Conservation (phyloP, 1,140 invertebrate genomes). For the Conopomorpha cramerella region DNA sequence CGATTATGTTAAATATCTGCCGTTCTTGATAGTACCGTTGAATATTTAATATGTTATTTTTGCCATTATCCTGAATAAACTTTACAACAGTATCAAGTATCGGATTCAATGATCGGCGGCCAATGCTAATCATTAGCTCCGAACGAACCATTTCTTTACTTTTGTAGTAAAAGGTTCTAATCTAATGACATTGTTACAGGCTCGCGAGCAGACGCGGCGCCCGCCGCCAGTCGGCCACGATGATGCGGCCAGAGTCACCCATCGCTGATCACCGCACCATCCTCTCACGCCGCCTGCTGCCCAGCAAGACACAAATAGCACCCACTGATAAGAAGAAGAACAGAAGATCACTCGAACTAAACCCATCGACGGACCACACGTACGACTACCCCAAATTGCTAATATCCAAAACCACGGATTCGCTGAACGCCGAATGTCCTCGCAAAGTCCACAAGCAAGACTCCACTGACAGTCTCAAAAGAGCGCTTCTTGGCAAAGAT, state of each 20-base stretch:
- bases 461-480: constrained; percentile 45
- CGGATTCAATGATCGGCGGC: no score
- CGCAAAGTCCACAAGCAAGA: constrained; percentile 44
- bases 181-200: constrained; percentile 32
- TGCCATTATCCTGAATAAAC: no score
- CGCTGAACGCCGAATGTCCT: constrained; percentile 44
- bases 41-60: no score
- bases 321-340: constrained; percentile 47
- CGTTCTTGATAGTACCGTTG: no score
- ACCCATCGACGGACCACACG: constrained; percentile 35
- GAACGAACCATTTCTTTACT: no score
- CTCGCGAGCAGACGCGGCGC: constrained; percentile 26
- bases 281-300: constrained; percentile 40
- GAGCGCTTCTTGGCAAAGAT: constrained; percentile 40
- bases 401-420: constrained; percentile 51
- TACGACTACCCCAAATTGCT: constrained; percentile 52
- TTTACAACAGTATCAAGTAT: no score
- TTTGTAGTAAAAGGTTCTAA: no score
- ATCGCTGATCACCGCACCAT: constrained; percentile 53
- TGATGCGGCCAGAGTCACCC: constrained; percentile 51
- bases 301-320: constrained; percentile 45
- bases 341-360: constrained; percentile 42
- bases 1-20: no score
- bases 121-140: no score
- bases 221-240: constrained; percentile 26